phyloP scores from a whole-genome alignment of 2,797 vertebrate species.

The Phoeniculus purpureus region DNA sequence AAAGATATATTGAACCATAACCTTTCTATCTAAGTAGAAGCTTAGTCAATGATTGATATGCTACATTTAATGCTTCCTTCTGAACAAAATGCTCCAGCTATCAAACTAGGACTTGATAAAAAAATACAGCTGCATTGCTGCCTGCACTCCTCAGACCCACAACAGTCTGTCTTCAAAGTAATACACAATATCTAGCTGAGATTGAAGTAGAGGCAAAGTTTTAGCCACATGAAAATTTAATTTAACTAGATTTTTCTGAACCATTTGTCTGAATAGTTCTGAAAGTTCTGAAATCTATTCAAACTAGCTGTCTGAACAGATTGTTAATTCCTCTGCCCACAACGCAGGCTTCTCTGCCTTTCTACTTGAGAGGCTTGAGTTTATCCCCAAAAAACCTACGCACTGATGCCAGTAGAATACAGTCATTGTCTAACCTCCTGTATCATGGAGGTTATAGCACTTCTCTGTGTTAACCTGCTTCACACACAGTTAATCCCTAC shows the following conservation, averaged over 20 bases:
- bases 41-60: background rate
- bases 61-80: background rate
- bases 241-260: background rate
- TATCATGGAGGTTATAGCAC: background rate
- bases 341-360: background rate
- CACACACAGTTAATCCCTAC: background rate
- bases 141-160: accelerated
- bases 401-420: background rate
- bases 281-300: too few relatives aligned
- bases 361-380: background rate
- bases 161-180: background rate
- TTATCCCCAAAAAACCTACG: background rate
- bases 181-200: background rate
- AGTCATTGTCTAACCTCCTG: background rate
- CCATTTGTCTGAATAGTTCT: background rate
- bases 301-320: background rate
- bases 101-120: background rate
- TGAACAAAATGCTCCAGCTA: background rate
- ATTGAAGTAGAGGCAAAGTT: background rate
- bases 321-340: background rate
- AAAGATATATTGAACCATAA: background rate
- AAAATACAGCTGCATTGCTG: background rate
- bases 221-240: background rate
- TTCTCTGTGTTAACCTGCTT: background rate
- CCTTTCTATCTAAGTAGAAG: background rate